Evolutionary conservation across 2,888 invertebrate species (phyloP), one percentile per base, ranked within the genome.

Genomic region (Drosophila borborema): DNA sequence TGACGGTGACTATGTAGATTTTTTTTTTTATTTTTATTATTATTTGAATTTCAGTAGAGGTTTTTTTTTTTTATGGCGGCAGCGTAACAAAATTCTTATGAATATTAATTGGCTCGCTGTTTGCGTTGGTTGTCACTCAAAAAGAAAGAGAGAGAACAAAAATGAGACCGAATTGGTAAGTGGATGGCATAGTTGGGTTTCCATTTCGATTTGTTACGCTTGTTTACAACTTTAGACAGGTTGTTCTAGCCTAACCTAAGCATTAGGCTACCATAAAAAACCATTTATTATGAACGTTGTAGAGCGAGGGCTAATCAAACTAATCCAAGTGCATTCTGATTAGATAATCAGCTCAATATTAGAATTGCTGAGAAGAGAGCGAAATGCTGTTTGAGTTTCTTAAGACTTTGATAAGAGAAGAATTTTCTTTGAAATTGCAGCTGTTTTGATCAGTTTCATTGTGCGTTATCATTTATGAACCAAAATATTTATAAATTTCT

Each of bases 81-180:
- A 64, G 89, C 83, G 81, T 89, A 82, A 81, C 88, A 78, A 81
- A 82, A 82, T 82, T 80, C 88, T 81, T 84, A 82, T 89, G 90
- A 90, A 90, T 89, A 90, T 90, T 87, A 89, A 89, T 89, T 90
- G 90, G 90, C 89, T 69, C 54, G 80, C 70, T 66, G 79, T 75
- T 72, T 70, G 81, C 81, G 86, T 77, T 80, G 77, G 80, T 77
- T 83, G 88, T 83, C 86, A 87, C 80, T 85, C 80, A 78, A 75
- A 75, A 38, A 75, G 28, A 28, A 6, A 28, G 28, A 40, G 20
- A 20, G 20, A 28, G 4, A 28, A 18, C 31, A n/a, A 54, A n/a
- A 31, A 28, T 10, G 54, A 28, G 28, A 49, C 58, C 43, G 76
- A 67, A 61, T 65, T 53, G 66, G 62, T 75, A 80, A 75, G 77